Evolutionary conservation across 2,888 invertebrate genomes (phyloP), one percentile per base, ranked within the genome.

Genomic region (Therioaphis trifolii): DNA sequence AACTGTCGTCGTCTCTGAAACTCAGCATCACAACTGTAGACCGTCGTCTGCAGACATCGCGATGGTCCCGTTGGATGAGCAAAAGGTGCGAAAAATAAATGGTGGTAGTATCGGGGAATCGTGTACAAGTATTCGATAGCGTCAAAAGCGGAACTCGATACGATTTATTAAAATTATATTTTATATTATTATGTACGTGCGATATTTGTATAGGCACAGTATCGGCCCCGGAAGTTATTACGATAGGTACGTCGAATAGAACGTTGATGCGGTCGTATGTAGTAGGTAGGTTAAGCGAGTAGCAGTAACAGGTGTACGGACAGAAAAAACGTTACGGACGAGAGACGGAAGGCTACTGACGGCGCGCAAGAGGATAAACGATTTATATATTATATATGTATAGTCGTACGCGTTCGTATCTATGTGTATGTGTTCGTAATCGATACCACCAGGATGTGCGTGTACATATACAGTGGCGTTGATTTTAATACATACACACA

Each of bases 381-480:
- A 58, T 40, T 21, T 75, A 58, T 75, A 18, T 61, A 24, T 11
- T 35, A 7, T 35, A 35, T 35, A 35, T 35, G 35, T 35, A 35
- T 35, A 35, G 35, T 35, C 35, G n/a, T n/a, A 7, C 35, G 74
- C 9, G 40, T 21, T 35, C 9, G 72, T 55, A 11, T 71, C 35
- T 55, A 55, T n/a, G 74, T 58, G 55, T 24, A 29, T 29, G 63
- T 29, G 18, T 4, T 0, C 29, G 55, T 9, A 21, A 55, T 55
- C 52, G 35, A 35, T 35, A 35, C 74, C 29, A 75, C 55, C 55
- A 75, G 74, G 74, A 75, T 75, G 74, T 75, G 58, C 58, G n/a
- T 29, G 74, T 55, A 21, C 11, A n/a, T n/a, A 21, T 2, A n/a
- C 21, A 35, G 35, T 35, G 35, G 35, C 35, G 35, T 35, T 35